Evolutionary conservation across 53 echinoderm and acorn worm species (phyloP).

Genomic region (Echinarachnius parma): DNA sequence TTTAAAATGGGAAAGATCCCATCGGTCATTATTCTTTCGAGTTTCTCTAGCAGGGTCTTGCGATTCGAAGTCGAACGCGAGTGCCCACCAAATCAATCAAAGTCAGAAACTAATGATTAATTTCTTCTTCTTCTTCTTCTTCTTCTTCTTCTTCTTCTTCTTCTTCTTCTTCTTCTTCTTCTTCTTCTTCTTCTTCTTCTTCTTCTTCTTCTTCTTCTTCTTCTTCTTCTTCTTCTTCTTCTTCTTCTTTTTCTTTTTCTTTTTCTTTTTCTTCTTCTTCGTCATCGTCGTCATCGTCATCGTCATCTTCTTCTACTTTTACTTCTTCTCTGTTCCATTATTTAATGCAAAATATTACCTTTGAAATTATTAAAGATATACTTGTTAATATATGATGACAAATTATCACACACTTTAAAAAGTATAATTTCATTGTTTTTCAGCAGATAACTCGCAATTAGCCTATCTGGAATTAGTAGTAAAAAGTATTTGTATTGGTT

Average conservation of each 20-base stretch:
- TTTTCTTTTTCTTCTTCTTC: too few species aligned
- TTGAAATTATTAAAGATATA: too few species aligned
- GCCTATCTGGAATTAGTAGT: too few species aligned
- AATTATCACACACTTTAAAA: too few species aligned
- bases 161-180: background rate
- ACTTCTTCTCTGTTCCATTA: too few species aligned
- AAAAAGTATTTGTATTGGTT: too few species aligned
- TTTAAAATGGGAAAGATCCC: too few species aligned
- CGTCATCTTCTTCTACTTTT: too few species aligned
- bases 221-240: constrained; percentile 1
- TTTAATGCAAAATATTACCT: too few species aligned
- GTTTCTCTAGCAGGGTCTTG: constrained; percentile 28
- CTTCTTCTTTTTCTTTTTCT: background rate
- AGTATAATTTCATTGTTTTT: too few species aligned
- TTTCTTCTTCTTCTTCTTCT: background rate
- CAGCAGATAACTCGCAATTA: too few species aligned
- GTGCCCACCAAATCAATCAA: constrained; percentile 23
- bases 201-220: constrained; percentile 1
- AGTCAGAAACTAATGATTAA: constrained; percentile 14
- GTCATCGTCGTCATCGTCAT: background rate
- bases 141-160: background rate
- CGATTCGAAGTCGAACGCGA: constrained; percentile 35
- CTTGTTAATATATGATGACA: too few species aligned
- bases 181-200: background rate
- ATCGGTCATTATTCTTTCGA: constrained; percentile 20